Evolutionary conservation across 2,888 invertebrate genomes (phyloP), one percentile per base, ranked within the genome.

Genomic region (Achlya flavicornis): DNA sequence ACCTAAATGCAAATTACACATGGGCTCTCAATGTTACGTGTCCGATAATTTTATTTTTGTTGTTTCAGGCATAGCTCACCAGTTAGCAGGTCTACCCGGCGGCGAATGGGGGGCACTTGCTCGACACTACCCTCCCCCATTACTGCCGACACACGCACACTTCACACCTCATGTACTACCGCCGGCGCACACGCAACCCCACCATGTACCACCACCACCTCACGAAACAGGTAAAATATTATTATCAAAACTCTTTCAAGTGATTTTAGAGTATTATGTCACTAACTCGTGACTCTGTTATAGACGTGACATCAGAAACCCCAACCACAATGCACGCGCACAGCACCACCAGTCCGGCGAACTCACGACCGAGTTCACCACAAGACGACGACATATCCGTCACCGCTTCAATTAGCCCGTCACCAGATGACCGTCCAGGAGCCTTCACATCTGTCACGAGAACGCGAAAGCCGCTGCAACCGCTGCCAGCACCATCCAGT

Each of bases 341-440:
- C 80, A 96, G 96, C 84, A 96, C 96, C 58, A 96, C 96, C 32
- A 96, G 96, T 70, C 96, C 96, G 0, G 95, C 95, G 75, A 95
- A 94, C 60, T 96, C 96, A 0, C 92, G 94, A n/a, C 94, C 94
- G 4, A 80, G 92, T 63, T 95, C 95, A 12, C 94, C 95, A 3
- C 91, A 91, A 68, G 95, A 95, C 72, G 95, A 95, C 73, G 95
- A 95, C 83, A 95, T 95, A 81, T 95, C 95, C 53, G 95, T 95
- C 61, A 95, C 95, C 3, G 95, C 95, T 0, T 95, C 95, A 35
- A 89, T 85, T 68, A 93, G 93, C 68, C 94, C 94, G 0, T 91
- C 93, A 0, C 94, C 94, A 0, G 94, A 94, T 70, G 94, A 94
- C 60, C 91, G 94, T 78, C 82, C 96, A 86, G 75, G 95, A 80